Conservation (phyloP, 2,797 vertebrate genomes). For the Sebastes steindachneri region DNA sequence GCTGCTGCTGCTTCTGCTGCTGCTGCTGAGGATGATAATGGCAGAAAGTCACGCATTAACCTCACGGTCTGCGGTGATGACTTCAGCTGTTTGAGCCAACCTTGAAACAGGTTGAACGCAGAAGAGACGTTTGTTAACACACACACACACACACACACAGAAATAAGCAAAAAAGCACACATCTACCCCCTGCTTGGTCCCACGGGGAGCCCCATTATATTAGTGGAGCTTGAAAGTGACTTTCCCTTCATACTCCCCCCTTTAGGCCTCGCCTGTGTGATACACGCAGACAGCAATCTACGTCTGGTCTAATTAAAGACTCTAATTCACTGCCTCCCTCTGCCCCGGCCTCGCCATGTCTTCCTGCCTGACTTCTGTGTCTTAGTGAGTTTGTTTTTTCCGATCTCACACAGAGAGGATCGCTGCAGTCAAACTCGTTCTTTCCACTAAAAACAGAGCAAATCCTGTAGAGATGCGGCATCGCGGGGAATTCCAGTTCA, state of each 20-base stretch:
- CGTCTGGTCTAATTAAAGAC: conserved; percentile 73
- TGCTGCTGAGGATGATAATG: conserved; percentile 25
- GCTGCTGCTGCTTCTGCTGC: conserved; percentile 14
- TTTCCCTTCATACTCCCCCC: conserved; percentile 65
- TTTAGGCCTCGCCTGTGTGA: conserved; percentile 61
- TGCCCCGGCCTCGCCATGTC: conserved; percentile 37
- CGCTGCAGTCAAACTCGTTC: neutral
- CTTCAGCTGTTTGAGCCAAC: conserved; percentile 47
- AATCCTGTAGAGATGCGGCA: neutral
- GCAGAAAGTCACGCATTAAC: conserved; percentile 47
- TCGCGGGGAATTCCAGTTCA: neutral
- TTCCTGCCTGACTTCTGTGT: conserved; percentile 35
- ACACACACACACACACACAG: neutral
- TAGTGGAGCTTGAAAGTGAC: conserved; percentile 80
- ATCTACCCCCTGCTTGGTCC: conserved; percentile 48
- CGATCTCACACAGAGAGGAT: neutral
- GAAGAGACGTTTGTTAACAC: conserved; percentile 20
- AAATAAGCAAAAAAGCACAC: conserved; percentile 1
- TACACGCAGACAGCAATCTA: conserved; percentile 47
- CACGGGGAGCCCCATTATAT: conserved; percentile 62
- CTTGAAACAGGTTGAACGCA: conserved; percentile 45
- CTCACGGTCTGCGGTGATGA: conserved; percentile 15
- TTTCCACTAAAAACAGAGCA: neutral
- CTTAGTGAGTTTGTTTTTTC: conserved; percentile 32
- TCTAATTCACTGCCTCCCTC: conserved; percentile 55